phyloP scores from a whole-genome alignment of 2,888 invertebrate species.

The Endotricha flammealis region DNA sequence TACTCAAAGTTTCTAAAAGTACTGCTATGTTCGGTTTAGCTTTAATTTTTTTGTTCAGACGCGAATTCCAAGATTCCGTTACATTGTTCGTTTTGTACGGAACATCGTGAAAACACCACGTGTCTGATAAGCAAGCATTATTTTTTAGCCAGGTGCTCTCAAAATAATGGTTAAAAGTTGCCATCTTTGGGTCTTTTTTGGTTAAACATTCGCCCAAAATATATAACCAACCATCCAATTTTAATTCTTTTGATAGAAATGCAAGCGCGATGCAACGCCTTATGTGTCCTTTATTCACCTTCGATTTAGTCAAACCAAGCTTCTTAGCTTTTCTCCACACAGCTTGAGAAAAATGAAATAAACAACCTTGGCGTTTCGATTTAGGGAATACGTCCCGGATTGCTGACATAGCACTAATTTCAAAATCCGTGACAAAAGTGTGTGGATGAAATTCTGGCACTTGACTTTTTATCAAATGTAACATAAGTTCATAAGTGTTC shows the following conservation, averaged over 20 bases:
- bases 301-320: background rate
- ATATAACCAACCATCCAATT: background rate
- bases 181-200: background rate
- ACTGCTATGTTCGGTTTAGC: background rate
- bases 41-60: background rate
- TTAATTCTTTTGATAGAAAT: background rate
- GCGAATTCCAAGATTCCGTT: background rate
- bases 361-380: background rate
- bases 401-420: background rate
- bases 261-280: background rate
- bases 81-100: background rate
- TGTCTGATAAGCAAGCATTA: background rate
- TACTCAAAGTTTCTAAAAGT: background rate
- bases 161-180: conserved; percentile 1
- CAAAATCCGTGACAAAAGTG: background rate
- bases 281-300: background rate
- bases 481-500: background rate
- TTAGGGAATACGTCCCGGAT: background rate
- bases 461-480: background rate
- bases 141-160: background rate
- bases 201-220: background rate
- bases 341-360: background rate
- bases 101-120: background rate
- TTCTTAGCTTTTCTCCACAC: background rate
- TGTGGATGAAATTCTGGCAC: background rate